These are phyloP conservation scores for Cephus rjabovi DNA, from an alignment of 2,888 invertebrate genomes.

Conservation along the genomic window DNA sequence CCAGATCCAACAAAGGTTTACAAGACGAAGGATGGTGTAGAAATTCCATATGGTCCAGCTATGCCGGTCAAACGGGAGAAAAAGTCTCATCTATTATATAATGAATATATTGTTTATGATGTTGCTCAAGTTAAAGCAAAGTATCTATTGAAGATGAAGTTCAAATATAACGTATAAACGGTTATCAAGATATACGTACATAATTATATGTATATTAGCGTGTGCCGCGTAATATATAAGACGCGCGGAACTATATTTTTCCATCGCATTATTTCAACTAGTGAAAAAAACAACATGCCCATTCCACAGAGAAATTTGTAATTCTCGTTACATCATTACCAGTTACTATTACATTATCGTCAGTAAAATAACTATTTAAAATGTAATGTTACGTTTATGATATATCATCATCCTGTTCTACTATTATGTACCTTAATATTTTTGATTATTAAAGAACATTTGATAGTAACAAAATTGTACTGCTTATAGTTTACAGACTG, in stretches of 20 bases:
- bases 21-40: slow-evolving; percentile 75
- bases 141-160: slow-evolving; percentile 88
- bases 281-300: not conserved
- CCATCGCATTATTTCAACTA: not conserved
- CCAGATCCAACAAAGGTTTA: slow-evolving; percentile 79
- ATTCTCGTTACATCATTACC: not conserved
- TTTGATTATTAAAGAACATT: not conserved
- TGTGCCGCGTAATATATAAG: not conserved
- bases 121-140: slow-evolving; percentile 92
- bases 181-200: not conserved
- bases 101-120: slow-evolving; percentile 97
- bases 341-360: not conserved
- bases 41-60: slow-evolving; percentile 83
- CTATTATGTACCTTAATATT: not conserved
- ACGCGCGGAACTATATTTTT: not conserved
- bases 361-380: not conserved
- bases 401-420: not conserved
- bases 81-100: slow-evolving; percentile 80
- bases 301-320: not conserved
- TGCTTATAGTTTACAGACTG: not conserved
- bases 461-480: not conserved
- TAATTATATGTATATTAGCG: not conserved
- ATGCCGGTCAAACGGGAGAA: slow-evolving; percentile 61
- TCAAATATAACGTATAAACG: slow-evolving; percentile 75
- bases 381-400: not conserved